phyloP scores from a whole-genome alignment of 1,140 invertebrate genomes.

The Mactra quadrangularis region DNA sequence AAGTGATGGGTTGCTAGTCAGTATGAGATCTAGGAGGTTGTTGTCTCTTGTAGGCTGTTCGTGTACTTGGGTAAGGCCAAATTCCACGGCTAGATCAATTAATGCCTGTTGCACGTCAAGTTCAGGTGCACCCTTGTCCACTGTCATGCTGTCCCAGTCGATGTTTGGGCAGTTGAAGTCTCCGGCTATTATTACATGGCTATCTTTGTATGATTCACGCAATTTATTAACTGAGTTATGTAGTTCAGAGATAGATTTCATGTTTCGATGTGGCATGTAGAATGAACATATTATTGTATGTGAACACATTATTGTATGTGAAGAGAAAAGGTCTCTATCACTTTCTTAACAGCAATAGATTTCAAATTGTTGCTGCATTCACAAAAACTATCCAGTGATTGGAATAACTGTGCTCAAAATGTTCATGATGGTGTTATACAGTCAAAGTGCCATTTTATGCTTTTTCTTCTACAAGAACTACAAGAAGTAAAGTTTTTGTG shows the following conservation, averaged over 20 bases:
- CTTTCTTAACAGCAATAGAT: no score
- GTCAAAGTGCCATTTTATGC: no score
- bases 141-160: constrained; percentile 2
- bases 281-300: constrained; percentile 26
- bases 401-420: no score
- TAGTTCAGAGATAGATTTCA: not conserved
- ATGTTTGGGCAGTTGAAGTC: constrained; percentile 48
- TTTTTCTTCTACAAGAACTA: no score
- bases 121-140: constrained; percentile 8
- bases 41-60: constrained; percentile 34
- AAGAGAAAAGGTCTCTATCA: no score
- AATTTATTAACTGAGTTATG: constrained; percentile 14
- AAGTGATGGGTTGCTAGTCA: constrained; percentile 22
- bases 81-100: constrained; percentile 13
- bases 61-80: constrained; percentile 28
- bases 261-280: constrained; percentile 14
- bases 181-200: constrained; percentile 17
- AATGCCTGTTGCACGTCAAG: constrained; percentile 28
- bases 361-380: no score
- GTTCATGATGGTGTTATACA: no score
- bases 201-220: not conserved
- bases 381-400: no score
- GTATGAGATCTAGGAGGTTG: constrained; percentile 42
- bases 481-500: no score
- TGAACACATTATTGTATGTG: no score